Conservation (phyloP, 2,113 vertebrate species). For the Phaetusa simplex region DNA sequence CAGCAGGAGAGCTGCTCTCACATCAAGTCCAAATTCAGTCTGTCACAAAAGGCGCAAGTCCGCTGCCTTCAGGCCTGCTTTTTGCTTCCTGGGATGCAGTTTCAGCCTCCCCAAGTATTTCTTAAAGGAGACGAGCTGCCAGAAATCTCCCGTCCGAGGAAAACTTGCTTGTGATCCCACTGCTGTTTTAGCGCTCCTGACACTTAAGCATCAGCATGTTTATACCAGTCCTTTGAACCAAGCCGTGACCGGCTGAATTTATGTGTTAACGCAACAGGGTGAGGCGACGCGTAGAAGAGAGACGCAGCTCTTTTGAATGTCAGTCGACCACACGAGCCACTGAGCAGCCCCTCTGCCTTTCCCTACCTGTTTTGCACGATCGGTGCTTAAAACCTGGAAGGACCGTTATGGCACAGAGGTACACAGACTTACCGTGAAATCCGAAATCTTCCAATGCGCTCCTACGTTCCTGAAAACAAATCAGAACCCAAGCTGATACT, state of each 20-base stretch:
- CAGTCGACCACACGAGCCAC: neutral
- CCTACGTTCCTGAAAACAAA: neutral
- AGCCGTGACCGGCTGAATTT: neutral
- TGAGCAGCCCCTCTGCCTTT: neutral
- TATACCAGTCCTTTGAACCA: neutral
- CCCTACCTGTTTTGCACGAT: neutral
- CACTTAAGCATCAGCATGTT: neutral
- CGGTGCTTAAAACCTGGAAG: neutral
- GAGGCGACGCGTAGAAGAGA: neutral
- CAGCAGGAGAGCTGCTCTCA: neutral
- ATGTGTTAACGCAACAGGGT: neutral
- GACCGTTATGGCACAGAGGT: neutral
- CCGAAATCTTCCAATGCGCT: neutral
- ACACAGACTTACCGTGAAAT: neutral
- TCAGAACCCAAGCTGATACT: neutral
- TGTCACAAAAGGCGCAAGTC: neutral
- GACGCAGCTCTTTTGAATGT: neutral
- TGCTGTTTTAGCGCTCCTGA: neutral
- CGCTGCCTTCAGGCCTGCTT: neutral
- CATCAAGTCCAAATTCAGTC: neutral
- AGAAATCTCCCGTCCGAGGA: neutral
- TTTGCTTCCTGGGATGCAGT: neutral
- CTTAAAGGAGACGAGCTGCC: neutral
- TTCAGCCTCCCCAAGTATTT: neutral
- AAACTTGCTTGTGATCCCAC: neutral